A percentile compares a stretch with the other conserved stretches of the same genome.
Evolutionary conservation across 2,797 vertebrate species (phyloP).

Genomic region (Atherinosoma microstoma): DNA sequence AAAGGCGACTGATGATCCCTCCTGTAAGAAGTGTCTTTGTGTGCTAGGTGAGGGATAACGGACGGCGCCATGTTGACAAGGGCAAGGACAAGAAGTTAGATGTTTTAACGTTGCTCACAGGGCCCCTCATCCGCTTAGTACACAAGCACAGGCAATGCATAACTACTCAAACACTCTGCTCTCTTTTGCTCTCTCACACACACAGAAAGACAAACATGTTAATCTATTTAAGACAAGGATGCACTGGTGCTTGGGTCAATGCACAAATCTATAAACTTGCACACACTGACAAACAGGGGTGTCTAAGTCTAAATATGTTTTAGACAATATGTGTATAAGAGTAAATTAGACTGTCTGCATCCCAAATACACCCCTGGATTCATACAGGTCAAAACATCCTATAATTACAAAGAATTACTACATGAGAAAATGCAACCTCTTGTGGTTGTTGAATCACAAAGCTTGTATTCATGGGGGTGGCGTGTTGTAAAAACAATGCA

Average conservation of each 20-base stretch:
- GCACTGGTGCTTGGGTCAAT: slow-evolving; percentile 13
- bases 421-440: background rate
- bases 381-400: background rate
- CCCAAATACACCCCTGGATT: background rate
- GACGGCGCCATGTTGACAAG: slow-evolving; percentile 92
- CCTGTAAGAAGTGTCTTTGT: slow-evolving; percentile 88
- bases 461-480: background rate
- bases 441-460: background rate
- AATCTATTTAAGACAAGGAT: slow-evolving; percentile 32
- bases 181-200: background rate
- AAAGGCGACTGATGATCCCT: slow-evolving; percentile 95
- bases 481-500: no score
- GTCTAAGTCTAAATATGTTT: background rate
- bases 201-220: slow-evolving; percentile 7
- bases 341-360: background rate
- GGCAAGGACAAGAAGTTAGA: slow-evolving; percentile 88
- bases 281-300: background rate
- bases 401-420: background rate
- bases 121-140: slow-evolving; percentile 71
- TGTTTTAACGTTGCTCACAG: slow-evolving; percentile 77
- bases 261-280: slow-evolving; percentile 17
- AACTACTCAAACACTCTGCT: slow-evolving; percentile 24
- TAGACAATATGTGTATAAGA: background rate
- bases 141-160: slow-evolving; percentile 50
- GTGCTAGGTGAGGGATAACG: slow-evolving; percentile 93